Conservation (phyloP, 2,113 vertebrate genomes). For the Syngnathus typhle region DNA sequence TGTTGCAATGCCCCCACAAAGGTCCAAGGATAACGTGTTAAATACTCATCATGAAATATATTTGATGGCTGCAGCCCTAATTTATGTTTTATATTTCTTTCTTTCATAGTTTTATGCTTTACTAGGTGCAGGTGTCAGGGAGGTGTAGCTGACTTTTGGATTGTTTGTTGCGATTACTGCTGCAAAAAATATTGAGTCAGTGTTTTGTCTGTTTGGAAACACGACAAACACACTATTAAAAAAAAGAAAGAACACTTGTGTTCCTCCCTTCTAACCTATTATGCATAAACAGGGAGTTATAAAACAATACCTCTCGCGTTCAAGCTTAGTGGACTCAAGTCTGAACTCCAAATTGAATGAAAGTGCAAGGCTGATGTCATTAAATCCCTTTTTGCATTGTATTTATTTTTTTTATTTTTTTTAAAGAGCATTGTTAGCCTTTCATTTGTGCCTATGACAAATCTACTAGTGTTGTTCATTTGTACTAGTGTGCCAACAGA, state of each 20-base stretch:
- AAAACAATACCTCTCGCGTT: not conserved
- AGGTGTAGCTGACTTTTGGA: not conserved
- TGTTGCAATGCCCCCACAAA: not conserved
- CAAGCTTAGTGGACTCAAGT: not conserved
- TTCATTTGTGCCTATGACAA: conserved; percentile 11
- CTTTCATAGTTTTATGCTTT: not conserved
- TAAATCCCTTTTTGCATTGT: not conserved
- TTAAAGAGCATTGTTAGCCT: not conserved
- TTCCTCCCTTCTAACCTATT: not conserved
- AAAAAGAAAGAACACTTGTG: not conserved
- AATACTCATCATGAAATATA: not conserved
- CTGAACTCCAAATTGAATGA: not conserved
- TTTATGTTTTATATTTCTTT: not conserved
- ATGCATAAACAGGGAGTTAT: not conserved
- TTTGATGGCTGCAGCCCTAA: not conserved
- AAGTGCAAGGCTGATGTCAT: not conserved
- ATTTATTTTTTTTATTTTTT: not conserved
- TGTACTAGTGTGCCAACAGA: conserved; percentile 21
- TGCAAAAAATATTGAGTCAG: not conserved
- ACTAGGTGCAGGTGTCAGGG: not conserved
- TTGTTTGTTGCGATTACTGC: not conserved
- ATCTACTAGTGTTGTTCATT: conserved; percentile 16
- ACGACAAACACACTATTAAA: not conserved
- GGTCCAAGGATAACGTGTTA: not conserved
- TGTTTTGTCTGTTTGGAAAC: not conserved